These are phyloP conservation scores for Pyrrhosoma nymphula DNA, from an alignment of 2,888 invertebrate species.

Conservation along the genomic window DNA sequence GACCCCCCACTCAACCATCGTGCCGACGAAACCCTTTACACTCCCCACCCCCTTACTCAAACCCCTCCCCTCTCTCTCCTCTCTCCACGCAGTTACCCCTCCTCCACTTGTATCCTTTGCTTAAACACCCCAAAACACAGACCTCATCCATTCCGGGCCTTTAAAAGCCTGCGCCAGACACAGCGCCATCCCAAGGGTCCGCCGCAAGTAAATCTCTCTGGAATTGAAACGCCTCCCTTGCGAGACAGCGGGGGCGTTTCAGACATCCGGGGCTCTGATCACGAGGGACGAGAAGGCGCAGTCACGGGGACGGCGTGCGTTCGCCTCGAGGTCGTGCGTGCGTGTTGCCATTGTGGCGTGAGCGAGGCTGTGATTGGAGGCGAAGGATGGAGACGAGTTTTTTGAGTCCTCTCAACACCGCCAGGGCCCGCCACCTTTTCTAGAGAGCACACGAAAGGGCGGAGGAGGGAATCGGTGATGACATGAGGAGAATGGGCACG, in stretches of 20 bases:
- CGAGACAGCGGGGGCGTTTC: background rate
- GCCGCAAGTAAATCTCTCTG: background rate
- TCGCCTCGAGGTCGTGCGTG: background rate
- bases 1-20: no score
- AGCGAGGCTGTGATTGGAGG: background rate
- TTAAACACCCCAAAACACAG: conserved; percentile 13
- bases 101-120: background rate
- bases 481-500: no score
- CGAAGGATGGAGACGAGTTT: no score
- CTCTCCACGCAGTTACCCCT: background rate
- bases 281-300: background rate
- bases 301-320: background rate
- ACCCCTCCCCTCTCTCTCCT: no score
- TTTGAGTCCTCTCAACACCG: no score
- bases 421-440: no score
- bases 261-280: background rate
- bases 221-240: conserved; percentile 4
- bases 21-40: background rate
- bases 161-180: conserved; percentile 15
- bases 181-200: background rate
- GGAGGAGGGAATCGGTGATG: no score
- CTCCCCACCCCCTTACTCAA: no score
- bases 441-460: no score
- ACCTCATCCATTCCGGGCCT: background rate
- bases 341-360: background rate